These are phyloP conservation scores for Abrostola tripartita DNA, from an alignment of 2,888 invertebrate genomes.

Conservation along the genomic window DNA sequence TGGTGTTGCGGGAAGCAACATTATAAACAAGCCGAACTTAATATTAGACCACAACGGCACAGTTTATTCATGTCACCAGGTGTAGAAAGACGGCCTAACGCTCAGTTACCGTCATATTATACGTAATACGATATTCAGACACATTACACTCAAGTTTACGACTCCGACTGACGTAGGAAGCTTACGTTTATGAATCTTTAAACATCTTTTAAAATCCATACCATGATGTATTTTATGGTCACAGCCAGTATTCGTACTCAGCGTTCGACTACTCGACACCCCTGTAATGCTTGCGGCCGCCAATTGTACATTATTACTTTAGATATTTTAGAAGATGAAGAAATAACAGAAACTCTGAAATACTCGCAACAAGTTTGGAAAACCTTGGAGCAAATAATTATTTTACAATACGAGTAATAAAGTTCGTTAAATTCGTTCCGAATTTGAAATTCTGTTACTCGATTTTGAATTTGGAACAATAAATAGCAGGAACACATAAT, in stretches of 20 bases:
- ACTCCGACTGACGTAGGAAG: slow-evolving; percentile 78
- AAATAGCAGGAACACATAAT: slow-evolving; percentile 65
- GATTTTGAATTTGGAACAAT: slow-evolving; percentile 66
- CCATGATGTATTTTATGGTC: slow-evolving; percentile 66
- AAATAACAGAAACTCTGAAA: slow-evolving; percentile 44
- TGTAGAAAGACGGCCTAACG: slow-evolving; percentile 79
- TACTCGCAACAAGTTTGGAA: slow-evolving; percentile 45
- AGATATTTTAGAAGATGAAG: slow-evolving; percentile 26
- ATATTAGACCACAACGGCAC: slow-evolving; percentile 78
- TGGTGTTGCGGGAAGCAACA: slow-evolving; percentile 53
- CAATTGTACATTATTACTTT: slow-evolving; percentile 21
- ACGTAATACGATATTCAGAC: slow-evolving; percentile 80
- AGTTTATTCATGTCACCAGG: slow-evolving; percentile 84
- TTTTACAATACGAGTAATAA: slow-evolving; percentile 53
- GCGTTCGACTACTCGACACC: slow-evolving; percentile 13
- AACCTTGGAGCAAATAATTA: slow-evolving; percentile 48
- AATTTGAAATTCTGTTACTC: slow-evolving; percentile 53
- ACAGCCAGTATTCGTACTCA: slow-evolving; percentile 36
- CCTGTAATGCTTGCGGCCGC: slow-evolving; percentile 22
- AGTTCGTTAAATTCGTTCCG: slow-evolving; percentile 50
- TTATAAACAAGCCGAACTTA: slow-evolving; percentile 77
- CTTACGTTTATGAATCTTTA: slow-evolving; percentile 85
- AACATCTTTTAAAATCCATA: slow-evolving; percentile 82
- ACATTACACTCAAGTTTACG: slow-evolving; percentile 84
- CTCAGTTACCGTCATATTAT: slow-evolving; percentile 76